These are phyloP conservation scores for Nothocercus nigrocapillus DNA, from an alignment of 2,113 vertebrate genomes.

Conservation along the genomic window DNA sequence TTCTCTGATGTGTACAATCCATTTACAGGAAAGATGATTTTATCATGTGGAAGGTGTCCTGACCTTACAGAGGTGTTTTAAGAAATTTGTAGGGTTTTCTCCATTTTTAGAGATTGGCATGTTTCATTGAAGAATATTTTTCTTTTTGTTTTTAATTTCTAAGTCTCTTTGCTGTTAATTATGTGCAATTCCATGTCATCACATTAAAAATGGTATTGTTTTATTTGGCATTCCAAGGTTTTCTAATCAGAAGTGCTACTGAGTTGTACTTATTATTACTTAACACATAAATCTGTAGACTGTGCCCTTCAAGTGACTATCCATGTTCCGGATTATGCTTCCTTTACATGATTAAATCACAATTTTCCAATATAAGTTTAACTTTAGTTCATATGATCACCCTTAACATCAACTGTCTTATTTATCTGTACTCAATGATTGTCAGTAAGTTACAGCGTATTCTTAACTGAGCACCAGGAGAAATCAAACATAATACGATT, in stretches of 20 bases:
- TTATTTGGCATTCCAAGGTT: background rate
- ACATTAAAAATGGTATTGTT: background rate
- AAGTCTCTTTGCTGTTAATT: background rate
- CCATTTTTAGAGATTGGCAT: background rate
- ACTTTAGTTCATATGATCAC: background rate
- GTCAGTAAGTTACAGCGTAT: background rate
- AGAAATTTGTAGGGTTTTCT: background rate
- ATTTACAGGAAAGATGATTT: background rate
- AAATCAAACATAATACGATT: background rate
- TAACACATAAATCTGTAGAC: background rate
- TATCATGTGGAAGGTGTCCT: rapidly evolving
- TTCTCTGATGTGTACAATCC: too few relatives aligned
- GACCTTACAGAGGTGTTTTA: background rate
- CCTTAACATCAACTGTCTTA: background rate
- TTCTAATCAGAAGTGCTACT: background rate
- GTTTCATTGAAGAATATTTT: background rate
- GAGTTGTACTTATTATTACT: background rate
- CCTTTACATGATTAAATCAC: background rate
- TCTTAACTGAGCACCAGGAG: background rate
- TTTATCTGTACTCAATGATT: background rate
- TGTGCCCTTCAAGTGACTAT: background rate
- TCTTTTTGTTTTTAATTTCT: background rate
- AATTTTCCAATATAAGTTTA: background rate
- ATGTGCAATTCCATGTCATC: background rate
- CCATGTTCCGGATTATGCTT: background rate